These are phyloP conservation scores for Belgica antarctica DNA, from an alignment of 2,888 invertebrate species.

Conservation along the genomic window DNA sequence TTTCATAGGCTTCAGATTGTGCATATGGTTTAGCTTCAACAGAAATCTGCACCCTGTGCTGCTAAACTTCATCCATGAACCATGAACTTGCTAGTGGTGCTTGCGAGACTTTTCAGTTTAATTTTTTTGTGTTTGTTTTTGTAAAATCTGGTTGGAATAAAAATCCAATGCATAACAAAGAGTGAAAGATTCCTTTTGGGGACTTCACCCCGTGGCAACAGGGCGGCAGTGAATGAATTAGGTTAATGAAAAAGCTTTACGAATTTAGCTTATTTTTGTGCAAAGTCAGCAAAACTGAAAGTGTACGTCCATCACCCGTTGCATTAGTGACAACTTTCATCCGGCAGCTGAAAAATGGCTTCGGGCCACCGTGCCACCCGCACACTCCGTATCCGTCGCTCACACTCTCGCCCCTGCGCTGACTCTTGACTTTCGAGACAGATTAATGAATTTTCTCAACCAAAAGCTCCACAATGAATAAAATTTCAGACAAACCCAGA, in stretches of 20 bases:
- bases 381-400: too few species aligned
- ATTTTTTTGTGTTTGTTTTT: too few species aligned
- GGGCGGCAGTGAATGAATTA: neutral
- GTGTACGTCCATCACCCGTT: neutral
- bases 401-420: neutral
- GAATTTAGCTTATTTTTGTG: neutral
- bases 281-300: neutral
- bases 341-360: neutral
- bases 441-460: slow-evolving; percentile 9
- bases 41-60: too few species aligned
- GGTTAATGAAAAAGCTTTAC: slow-evolving; percentile 22
- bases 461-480: slow-evolving; percentile 6
- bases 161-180: slow-evolving; percentile 17
- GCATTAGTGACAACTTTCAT: neutral
- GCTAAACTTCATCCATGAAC: too few species aligned
- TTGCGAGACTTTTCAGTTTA: too few species aligned
- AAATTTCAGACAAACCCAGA: slow-evolving; percentile 26
- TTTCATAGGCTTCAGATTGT: too few species aligned
- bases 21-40: too few species aligned
- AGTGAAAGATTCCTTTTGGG: neutral
- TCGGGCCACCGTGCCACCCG: neutral
- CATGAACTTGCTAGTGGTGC: too few species aligned
- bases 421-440: neutral
- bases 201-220: neutral
- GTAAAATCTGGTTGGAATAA: slow-evolving; percentile 18